Percentiles rank a stretch among this genome's conserved stretches.
Evolutionary conservation across 1,140 invertebrate genomes (phyloP).

Genomic region (Drosophila bocki): DNA sequence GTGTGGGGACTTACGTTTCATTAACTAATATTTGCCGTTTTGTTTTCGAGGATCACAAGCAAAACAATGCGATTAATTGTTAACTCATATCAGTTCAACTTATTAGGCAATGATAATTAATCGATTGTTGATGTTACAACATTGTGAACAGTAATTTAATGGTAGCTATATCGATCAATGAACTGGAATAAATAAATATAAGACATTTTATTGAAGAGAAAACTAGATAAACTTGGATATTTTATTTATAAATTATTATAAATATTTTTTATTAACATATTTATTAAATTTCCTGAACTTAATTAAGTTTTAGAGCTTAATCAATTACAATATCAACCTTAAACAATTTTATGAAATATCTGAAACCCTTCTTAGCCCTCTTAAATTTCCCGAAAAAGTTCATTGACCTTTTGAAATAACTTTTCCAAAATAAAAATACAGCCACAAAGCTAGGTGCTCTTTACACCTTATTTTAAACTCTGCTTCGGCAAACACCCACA

Average conservation of each 20-base stretch:
- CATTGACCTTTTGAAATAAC: not conserved
- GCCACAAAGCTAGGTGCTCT: conserved; percentile 20
- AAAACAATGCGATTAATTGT: conserved; percentile 41
- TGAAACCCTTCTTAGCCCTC: not conserved
- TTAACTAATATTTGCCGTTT: conserved; percentile 30
- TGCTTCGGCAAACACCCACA: not conserved
- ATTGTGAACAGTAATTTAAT: not conserved
- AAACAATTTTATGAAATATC: not conserved
- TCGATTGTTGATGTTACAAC: conserved; percentile 17
- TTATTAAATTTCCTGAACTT: not conserved
- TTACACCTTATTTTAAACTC: conserved; percentile 19
- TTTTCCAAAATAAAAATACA: conserved; percentile 6
- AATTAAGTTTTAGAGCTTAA: not conserved
- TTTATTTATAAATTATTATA: not conserved
- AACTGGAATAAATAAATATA: not conserved
- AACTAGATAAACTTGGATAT: not conserved
- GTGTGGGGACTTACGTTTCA: conserved; percentile 28
- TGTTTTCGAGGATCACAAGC: conserved; percentile 1
- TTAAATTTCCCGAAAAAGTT: conserved; percentile 17
- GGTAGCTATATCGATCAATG: conserved; percentile 1
- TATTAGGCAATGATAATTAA: conserved; percentile 34
- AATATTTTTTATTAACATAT: not conserved
- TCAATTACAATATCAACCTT: not conserved
- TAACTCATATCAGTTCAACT: conserved; percentile 13
- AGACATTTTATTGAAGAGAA: too few species aligned